These are phyloP conservation scores for Blastomussa wellsi DNA, from an alignment of 92 coral and sea anemone species.

Conservation along the genomic window DNA sequence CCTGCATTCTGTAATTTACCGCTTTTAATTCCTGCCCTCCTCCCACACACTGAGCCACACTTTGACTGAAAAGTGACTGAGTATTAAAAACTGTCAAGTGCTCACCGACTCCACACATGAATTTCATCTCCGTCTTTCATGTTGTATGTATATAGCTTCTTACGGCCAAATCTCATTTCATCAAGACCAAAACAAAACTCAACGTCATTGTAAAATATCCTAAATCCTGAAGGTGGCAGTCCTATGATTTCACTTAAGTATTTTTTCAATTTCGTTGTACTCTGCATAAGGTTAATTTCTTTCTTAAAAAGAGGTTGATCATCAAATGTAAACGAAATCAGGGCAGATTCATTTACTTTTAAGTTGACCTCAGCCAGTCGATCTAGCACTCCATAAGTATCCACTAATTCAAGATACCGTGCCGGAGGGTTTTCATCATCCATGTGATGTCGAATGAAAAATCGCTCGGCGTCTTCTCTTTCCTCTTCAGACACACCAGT, in stretches of 20 bases:
- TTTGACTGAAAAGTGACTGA: neutral
- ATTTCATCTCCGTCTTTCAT: slow-evolving; percentile 89
- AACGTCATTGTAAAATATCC: slow-evolving; percentile 59
- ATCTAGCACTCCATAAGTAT: slow-evolving; percentile 69
- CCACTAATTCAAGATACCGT: slow-evolving; percentile 74
- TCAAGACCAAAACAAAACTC: slow-evolving; percentile 49
- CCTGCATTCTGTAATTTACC: no score
- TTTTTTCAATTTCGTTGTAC: slow-evolving; percentile 74
- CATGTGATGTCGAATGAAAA: slow-evolving; percentile 80
- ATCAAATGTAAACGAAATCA: slow-evolving; percentile 66
- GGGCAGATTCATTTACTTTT: slow-evolving; percentile 60
- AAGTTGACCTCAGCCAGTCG: slow-evolving; percentile 85
- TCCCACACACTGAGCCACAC: no score
- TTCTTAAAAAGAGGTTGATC: slow-evolving; percentile 66
- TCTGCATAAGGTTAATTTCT: slow-evolving; percentile 69
- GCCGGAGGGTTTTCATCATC: slow-evolving; percentile 69
- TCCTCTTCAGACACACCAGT: slow-evolving; percentile 67
- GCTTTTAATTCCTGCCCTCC: no score
- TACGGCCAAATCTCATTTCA: slow-evolving; percentile 55
- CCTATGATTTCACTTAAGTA: slow-evolving; percentile 72
- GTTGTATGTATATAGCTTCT: slow-evolving; percentile 62
- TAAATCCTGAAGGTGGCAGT: slow-evolving; percentile 68
- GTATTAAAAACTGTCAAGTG: neutral
- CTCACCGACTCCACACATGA: slow-evolving; percentile 49
- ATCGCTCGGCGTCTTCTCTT: slow-evolving; percentile 88